Percentiles rank a stretch among this genome's conserved stretches.
Evolutionary conservation across 2,888 invertebrate genomes (phyloP).

Genomic region (Lasioglossum oenotherae): DNA sequence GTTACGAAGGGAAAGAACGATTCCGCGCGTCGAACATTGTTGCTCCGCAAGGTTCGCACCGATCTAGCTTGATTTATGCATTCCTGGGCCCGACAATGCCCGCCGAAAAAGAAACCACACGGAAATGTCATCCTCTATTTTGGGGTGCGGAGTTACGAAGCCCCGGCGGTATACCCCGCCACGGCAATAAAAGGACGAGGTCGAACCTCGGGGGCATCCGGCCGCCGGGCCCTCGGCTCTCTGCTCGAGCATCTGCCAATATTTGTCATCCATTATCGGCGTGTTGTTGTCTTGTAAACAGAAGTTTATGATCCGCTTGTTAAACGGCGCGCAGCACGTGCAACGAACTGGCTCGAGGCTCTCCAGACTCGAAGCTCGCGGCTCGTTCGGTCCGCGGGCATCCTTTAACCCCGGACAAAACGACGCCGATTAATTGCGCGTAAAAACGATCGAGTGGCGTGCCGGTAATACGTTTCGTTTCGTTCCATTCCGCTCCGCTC

Average conservation of each 20-base stretch:
- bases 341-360: constrained; percentile 18
- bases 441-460: constrained; percentile 34
- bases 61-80: constrained; percentile 81
- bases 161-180: constrained; percentile 21
- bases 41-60: constrained; percentile 76
- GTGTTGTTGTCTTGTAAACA: constrained; percentile 76
- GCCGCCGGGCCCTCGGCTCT: not conserved
- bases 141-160: constrained; percentile 63
- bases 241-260: constrained; percentile 83
- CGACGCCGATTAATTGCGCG: constrained; percentile 36
- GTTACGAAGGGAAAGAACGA: constrained; percentile 27
- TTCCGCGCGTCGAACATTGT: constrained; percentile 77
- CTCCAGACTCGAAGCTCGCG: not conserved
- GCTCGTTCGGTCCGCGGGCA: constrained; percentile 21
- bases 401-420: constrained; percentile 29
- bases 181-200: constrained; percentile 62
- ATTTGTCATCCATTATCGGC: constrained; percentile 84
- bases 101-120: constrained; percentile 72
- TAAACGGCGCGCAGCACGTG: constrained; percentile 64
- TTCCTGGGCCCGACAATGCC: constrained; percentile 76
- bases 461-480: constrained; percentile 25
- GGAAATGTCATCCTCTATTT: constrained; percentile 74
- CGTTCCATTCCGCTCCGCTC: not conserved
- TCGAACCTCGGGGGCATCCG: constrained; percentile 45
- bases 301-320: constrained; percentile 77